Evolutionary conservation across 2,888 invertebrate species (phyloP), one percentile per base, ranked within the genome.

Genomic region (Coremacera marginata): DNA sequence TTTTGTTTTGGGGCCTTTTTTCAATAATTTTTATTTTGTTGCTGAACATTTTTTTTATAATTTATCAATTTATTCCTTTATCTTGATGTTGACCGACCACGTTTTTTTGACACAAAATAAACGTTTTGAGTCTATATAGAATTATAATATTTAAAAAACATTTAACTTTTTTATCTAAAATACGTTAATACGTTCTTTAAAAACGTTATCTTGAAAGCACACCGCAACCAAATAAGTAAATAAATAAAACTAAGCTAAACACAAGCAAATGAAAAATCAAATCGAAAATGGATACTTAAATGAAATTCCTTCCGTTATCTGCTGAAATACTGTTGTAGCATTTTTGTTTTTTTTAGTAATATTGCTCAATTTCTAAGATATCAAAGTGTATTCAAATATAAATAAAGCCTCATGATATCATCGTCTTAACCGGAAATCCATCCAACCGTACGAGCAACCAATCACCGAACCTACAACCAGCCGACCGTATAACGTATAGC

Each of bases 341-440:
- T 22, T 22, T 60, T 44, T 49, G 22, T 44, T 25, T 22, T 63
- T 25, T 49, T 31, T 31, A 5, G 3, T 4, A 60, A 60, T 72
- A 44, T 60, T 16, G 44, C 73, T 44, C 51, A 44, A 60, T 72
- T 62, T 72, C 62, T 25, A 11, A 63, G 73, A 73, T 63, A 73
- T 73, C 63, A 51, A 63, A 62, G 25, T 65, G 67, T 72, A 73
- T 67, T n/a, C 34, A 19, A 44, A 27, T 62, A 63, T 67, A 60
- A 25, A 27, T 60, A 60, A 49, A 25, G 55, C 44, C 37, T 22
- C 34, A 77, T 77, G 77, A 77, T 77, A 72, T 77, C 77, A 77
- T 77, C 65, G 76, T 55, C 78, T 84, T 81, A 82, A 83, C 77
- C 85, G 84, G 86, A 84, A 84, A 86, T 86, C 84, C 84, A 86